Evolutionary conservation across 1,140 invertebrate species (phyloP), one percentile per base, ranked within the genome.

Genomic region (Diorhabda elongata): DNA sequence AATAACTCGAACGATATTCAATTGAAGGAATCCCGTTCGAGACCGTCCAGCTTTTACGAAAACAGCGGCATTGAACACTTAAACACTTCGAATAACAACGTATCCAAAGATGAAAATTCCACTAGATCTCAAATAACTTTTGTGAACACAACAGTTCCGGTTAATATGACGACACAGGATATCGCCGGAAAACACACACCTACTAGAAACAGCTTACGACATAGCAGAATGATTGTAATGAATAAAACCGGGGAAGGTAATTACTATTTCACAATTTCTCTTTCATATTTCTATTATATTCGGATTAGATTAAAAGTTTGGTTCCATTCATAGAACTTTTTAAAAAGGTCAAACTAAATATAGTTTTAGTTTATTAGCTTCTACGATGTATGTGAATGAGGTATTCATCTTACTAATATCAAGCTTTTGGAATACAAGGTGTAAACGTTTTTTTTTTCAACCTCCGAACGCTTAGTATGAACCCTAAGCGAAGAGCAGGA

Each of bases 191-290:
- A 87, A 73, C 89, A 91, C 76, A 86, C 87, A 41, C 89, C 89
- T 57, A 90, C 89, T n/a, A 83, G 89, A 70, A 89, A 87, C 77
- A 90, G 88, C 73, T 80, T 90, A 64, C 82, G 89, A 67, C 89
- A 91, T 76, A 89, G 88, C 76, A 81, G 89, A 56, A 90, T 90
- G 89, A 87, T 90, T 67, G 88, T 90, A 5, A 84, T 89, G 81
- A 83, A 83, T 73, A 74, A 73, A 71, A 73, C 69, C 63, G 74
- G 75, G 70, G 72, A 71, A 74, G 73, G 77, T 78, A 73, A 69
- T 26, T 26, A 26, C 26, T 26, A 26, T 26, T 26, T 26, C 26
- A 26, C 26, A 26, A 26, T 26, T 26, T 26, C 1, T 26, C 26
- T 26, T 26, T 26, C 1, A 26, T 26, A 26, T 26, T 26, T 26